A percentile compares a stretch with the other conserved stretches of the same genome.
Evolutionary conservation across 2,888 invertebrate genomes (phyloP).

Genomic region (Mesorhabditis spiculigera): DNA sequence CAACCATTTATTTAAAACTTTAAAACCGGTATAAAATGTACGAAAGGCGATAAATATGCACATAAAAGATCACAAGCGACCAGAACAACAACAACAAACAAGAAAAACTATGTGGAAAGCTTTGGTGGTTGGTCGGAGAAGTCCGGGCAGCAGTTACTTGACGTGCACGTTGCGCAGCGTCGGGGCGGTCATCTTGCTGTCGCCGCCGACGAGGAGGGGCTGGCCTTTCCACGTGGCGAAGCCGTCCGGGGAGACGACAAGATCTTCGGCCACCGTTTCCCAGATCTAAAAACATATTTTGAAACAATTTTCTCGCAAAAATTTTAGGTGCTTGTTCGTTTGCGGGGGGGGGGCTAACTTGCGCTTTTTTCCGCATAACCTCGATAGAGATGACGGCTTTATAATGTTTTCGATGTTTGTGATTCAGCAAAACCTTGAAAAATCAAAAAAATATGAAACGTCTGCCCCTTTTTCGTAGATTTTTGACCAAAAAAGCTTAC

Average conservation of each 20-base stretch:
- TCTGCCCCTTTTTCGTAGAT: background rate
- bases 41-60: conserved; percentile 11
- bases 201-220: conserved; percentile 41
- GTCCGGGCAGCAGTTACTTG: conserved; percentile 32
- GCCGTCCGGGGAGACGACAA: conserved; percentile 48
- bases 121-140: background rate
- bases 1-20: background rate
- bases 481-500: background rate
- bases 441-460: background rate
- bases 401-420: too few species aligned
- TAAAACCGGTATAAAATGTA: background rate
- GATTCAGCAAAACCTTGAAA: too few species aligned
- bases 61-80: conserved; percentile 8
- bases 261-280: conserved; percentile 52
- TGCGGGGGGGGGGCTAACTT: too few species aligned
- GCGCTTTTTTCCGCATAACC: too few species aligned
- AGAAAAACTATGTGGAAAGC: background rate
- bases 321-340: background rate
- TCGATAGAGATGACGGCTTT: too few species aligned
- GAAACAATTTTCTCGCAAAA: background rate
- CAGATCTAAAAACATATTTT: conserved; percentile 36
- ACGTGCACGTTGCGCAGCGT: conserved; percentile 48
- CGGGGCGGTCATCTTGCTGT: conserved; percentile 45
- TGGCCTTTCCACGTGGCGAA: conserved; percentile 44
- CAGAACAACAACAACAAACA: conserved; percentile 11